Conservation (phyloP, 2,888 invertebrate species). For the Isoperla grammatica region DNA sequence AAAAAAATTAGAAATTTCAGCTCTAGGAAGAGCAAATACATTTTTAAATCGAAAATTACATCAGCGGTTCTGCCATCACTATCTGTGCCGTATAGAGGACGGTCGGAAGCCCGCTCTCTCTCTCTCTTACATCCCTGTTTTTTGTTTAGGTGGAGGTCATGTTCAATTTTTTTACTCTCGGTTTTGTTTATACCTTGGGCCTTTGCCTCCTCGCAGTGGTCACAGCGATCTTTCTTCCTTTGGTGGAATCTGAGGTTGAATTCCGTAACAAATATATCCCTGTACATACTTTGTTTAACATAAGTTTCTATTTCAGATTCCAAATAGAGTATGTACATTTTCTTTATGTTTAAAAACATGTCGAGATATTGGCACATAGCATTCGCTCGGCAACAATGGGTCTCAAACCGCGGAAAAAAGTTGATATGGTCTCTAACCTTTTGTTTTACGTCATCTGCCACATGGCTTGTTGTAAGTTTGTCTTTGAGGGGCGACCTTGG, state of each 20-base stretch:
- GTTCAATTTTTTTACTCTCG: too few species aligned
- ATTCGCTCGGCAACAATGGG: slow-evolving; percentile 3
- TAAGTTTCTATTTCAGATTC: background rate
- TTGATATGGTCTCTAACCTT: background rate
- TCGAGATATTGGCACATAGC: background rate
- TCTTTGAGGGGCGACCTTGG: background rate
- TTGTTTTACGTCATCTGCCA: background rate
- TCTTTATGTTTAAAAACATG: background rate
- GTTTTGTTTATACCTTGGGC: too few species aligned
- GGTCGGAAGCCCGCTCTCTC: too few species aligned
- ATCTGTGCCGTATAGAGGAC: background rate
- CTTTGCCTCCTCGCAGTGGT: background rate
- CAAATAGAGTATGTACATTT: background rate
- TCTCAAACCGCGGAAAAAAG: background rate
- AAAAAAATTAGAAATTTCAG: too few species aligned
- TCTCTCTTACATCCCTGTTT: too few species aligned
- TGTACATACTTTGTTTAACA: background rate
- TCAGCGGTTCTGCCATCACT: background rate
- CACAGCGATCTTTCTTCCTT: background rate
- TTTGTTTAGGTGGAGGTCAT: too few species aligned
- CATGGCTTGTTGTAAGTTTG: background rate
- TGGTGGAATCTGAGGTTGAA: slow-evolving; percentile 1
- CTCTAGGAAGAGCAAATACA: background rate
- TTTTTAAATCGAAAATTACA: background rate
- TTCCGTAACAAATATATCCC: background rate